Conservation (phyloP, 2,113 vertebrate genomes). For the Bubo blakistoni region DNA sequence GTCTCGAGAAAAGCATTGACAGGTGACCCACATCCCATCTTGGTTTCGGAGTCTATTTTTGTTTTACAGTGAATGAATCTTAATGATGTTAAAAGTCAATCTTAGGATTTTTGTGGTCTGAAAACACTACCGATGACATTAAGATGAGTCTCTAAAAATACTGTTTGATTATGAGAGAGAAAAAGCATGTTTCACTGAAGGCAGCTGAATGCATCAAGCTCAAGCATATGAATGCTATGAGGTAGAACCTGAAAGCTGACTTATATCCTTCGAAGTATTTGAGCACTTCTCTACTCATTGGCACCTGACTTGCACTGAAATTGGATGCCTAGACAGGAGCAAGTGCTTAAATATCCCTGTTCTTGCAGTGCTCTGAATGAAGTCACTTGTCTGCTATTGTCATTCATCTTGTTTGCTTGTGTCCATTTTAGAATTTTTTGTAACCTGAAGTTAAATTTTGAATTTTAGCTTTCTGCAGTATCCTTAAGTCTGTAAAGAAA, state of each 20-base stretch:
- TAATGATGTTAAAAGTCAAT: constrained; percentile 21
- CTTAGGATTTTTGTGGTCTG: neutral
- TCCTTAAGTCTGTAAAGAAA: neutral
- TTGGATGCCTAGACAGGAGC: neutral
- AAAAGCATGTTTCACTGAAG: neutral
- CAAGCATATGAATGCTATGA: neutral
- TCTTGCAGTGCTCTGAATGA: neutral
- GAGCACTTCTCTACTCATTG: neutral
- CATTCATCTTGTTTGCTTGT: neutral
- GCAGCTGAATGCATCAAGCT: neutral
- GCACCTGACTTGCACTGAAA: neutral
- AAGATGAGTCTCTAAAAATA: neutral
- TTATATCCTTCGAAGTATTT: neutral
- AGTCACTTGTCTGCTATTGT: neutral
- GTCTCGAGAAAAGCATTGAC: neutral
- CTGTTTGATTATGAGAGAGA: neutral
- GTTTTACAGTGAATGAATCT: neutral
- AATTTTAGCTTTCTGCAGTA: neutral
- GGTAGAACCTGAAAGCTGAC: neutral
- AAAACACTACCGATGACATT: neutral
- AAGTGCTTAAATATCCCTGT: neutral
- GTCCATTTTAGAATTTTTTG: neutral
- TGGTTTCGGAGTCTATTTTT: constrained; percentile 7
- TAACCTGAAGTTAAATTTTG: neutral
- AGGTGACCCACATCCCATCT: neutral